phyloP scores from a whole-genome alignment of 2,888 invertebrate genomes.

The Melieria crassipennis region DNA sequence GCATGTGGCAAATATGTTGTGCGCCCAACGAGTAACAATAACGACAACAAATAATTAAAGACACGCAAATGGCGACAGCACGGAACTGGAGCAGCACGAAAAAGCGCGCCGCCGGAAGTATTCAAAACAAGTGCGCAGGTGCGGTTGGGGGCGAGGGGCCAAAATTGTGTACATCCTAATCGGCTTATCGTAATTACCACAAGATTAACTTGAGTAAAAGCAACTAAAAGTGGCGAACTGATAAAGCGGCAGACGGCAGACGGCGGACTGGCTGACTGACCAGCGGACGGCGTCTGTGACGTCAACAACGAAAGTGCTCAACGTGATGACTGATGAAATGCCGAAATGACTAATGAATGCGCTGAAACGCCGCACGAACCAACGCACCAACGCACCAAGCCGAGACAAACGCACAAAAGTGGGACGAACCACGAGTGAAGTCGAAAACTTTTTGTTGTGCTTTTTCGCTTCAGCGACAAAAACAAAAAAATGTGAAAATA shows the following conservation, averaged over 20 bases:
- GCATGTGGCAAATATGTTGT: conserved; percentile 21
- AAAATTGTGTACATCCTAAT: conserved; percentile 19
- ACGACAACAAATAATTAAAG: conserved; percentile 27
- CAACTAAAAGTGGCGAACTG: conserved; percentile 38
- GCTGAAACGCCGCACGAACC: conserved; percentile 16
- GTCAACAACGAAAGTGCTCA: background rate
- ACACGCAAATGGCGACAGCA: conserved; percentile 23
- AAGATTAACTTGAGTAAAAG: conserved; percentile 42
- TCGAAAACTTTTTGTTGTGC: too few relatives aligned
- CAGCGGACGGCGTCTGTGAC: background rate
- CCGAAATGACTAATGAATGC: conserved; percentile 35
- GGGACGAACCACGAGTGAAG: too few relatives aligned
- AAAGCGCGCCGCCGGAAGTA: background rate
- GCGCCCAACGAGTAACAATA: background rate
- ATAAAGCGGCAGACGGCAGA: conserved; percentile 19
- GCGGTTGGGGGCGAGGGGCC: background rate
- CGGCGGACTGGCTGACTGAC: too few relatives aligned
- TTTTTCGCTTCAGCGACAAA: background rate
- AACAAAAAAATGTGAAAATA: background rate
- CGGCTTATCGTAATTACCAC: conserved; percentile 43
- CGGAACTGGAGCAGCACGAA: conserved; percentile 23
- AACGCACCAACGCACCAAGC: too few relatives aligned
- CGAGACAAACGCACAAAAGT: too few relatives aligned
- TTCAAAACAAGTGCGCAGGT: background rate
- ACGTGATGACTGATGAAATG: conserved; percentile 30